These are phyloP conservation scores for Gnathonemus longibarbis DNA, from an alignment of 2,113 vertebrate genomes.

Conservation along the genomic window DNA sequence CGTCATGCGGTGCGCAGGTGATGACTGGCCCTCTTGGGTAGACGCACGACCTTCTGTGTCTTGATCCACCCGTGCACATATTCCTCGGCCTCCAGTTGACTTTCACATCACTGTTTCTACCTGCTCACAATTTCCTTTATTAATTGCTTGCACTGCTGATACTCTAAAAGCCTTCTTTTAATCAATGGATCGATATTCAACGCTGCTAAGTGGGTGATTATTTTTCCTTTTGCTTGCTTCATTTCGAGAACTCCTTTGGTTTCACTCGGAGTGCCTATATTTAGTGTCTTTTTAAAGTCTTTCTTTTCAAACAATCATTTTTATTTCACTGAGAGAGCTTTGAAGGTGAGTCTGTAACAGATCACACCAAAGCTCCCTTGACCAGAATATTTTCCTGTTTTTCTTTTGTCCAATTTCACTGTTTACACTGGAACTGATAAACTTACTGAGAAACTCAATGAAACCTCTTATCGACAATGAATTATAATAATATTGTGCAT, in stretches of 20 bases:
- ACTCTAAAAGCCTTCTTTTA: slow-evolving; percentile 24
- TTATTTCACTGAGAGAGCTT: neutral
- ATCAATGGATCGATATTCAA: slow-evolving; percentile 22
- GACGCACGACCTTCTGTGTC: slow-evolving; percentile 4
- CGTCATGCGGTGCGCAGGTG: neutral
- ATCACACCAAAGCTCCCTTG: neutral
- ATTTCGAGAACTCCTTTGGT: neutral
- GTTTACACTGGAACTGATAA: neutral
- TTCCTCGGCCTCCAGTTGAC: neutral
- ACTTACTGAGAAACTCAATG: neutral
- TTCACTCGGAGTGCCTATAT: neutral
- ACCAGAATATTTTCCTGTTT: neutral
- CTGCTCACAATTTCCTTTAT: slow-evolving; percentile 15
- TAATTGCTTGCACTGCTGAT: slow-evolving; percentile 17
- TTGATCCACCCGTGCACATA: neutral
- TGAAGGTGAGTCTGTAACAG: slow-evolving; percentile 5
- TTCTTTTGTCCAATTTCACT: neutral
- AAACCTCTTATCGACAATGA: no score
- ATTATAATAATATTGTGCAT: neutral
- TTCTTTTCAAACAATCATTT: neutral
- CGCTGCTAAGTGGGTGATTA: slow-evolving; percentile 10
- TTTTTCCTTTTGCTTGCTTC: neutral
- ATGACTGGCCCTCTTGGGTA: neutral
- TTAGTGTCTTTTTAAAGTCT: neutral
- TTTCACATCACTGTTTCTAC: neutral